A percentile compares a stretch with the other conserved stretches of the same genome.
phyloP scores from a whole-genome alignment of 2,113 vertebrate genomes.

The Butastur rufipennis region DNA sequence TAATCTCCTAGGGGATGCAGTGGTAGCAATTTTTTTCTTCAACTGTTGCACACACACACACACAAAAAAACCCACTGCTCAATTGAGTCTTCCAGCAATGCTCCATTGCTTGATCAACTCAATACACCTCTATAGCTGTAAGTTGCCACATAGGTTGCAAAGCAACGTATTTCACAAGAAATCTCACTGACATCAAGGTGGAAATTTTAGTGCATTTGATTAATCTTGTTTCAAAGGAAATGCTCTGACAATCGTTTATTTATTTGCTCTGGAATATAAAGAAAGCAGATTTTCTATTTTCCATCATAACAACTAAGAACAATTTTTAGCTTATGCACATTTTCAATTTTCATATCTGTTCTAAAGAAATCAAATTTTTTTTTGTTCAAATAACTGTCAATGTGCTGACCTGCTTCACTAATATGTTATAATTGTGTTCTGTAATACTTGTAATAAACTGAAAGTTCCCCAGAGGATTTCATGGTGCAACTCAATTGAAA shows the following conservation, averaged over 20 bases:
- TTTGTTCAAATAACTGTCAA: not conserved
- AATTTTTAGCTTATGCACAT: not conserved
- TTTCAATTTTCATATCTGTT: not conserved
- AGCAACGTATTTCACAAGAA: not conserved
- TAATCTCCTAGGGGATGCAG: not conserved
- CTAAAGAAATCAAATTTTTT: not conserved
- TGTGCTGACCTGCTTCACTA: not conserved
- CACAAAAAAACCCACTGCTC: rapidly evolving
- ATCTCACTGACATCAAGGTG: not conserved
- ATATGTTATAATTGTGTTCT: not conserved
- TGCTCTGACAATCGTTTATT: not conserved
- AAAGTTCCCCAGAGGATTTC: not conserved
- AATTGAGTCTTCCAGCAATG: not conserved
- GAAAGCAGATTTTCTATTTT: not conserved
- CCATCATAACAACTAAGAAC: not conserved
- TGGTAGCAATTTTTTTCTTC: not conserved
- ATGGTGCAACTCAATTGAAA: not conserved
- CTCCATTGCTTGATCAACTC: not conserved
- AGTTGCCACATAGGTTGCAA: not conserved
- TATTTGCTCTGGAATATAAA: not conserved
- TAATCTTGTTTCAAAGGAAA: not conserved
- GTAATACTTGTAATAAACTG: not conserved
- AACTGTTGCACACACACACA: not conserved
- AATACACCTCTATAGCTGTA: not conserved
- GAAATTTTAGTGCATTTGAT: not conserved